phyloP scores from a whole-genome alignment of 64 coral and sea anemone genomes.

The Catalaphyllia jardinei region DNA sequence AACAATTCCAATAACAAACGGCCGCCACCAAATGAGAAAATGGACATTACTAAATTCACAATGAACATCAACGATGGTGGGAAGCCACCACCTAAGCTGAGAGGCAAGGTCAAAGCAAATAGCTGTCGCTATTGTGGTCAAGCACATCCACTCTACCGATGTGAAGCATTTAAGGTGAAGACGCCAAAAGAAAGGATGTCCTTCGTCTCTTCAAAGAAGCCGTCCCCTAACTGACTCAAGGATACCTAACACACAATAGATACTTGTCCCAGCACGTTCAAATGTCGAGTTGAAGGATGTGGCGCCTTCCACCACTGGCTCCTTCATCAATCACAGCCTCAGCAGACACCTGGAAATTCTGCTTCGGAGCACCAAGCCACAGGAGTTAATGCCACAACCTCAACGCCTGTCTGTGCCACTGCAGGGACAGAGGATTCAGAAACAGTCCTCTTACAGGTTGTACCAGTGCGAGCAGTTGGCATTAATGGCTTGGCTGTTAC shows the following conservation, averaged over 20 bases:
- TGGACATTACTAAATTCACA: neutral
- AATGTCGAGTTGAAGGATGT: constrained; percentile 33
- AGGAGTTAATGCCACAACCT: neutral
- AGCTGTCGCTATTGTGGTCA: constrained; percentile 37
- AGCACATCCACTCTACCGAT: constrained; percentile 24
- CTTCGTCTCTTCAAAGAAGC: constrained; percentile 10
- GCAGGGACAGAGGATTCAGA: neutral
- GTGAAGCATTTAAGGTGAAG: constrained; percentile 30
- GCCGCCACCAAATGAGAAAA: neutral
- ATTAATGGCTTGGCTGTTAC: constrained; percentile 13
- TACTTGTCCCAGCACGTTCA: constrained; percentile 41
- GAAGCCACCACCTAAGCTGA: neutral
- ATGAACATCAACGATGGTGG: constrained; percentile 11
- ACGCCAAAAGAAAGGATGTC: constrained; percentile 18
- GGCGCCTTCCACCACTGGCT: constrained; percentile 21
- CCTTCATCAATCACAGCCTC: constrained; percentile 32
- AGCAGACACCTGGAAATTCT: constrained; percentile 2
- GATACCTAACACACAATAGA: constrained; percentile 25
- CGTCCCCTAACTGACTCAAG: constrained; percentile 53
- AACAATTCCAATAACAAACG: neutral
- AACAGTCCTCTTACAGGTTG: constrained; percentile 51
- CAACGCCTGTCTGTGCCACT: neutral
- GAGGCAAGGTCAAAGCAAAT: neutral
- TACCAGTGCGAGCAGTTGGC: constrained; percentile 32
- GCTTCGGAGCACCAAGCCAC: neutral